These are phyloP conservation scores for Colaptes auratus DNA, from an alignment of 2,113 vertebrate species.

Conservation along the genomic window DNA sequence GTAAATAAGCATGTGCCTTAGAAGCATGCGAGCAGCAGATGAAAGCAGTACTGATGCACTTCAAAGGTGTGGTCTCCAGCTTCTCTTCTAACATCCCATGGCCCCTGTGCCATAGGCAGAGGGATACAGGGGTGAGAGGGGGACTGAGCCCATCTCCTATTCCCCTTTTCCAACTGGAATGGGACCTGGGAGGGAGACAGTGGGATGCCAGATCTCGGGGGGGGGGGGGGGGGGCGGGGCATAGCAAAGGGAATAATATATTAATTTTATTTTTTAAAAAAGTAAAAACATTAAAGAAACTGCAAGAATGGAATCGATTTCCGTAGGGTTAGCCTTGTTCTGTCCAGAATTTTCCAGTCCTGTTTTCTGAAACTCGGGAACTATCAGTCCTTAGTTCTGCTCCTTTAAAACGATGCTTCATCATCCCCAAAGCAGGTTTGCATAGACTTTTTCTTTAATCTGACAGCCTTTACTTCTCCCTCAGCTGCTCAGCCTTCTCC, in stretches of 20 bases:
- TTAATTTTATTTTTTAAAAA: too few relatives aligned
- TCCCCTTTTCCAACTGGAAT: background rate
- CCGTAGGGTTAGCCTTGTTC: background rate
- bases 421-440: background rate
- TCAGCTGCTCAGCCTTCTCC: background rate
- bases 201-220: background rate
- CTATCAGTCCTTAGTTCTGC: background rate
- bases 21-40: background rate
- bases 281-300: too few relatives aligned
- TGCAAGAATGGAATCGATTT: background rate
- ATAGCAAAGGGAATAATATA: too few relatives aligned
- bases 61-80: background rate
- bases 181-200: background rate
- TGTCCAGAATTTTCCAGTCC: background rate
- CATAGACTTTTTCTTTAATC: background rate
- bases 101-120: accelerated
- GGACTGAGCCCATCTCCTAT: background rate
- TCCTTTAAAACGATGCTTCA: background rate
- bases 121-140: background rate
- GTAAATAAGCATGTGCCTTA: accelerated
- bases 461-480: background rate
- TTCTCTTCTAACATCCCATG: background rate
- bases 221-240: background rate
- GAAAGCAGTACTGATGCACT: background rate
- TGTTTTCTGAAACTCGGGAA: background rate